Evolutionary conservation across 1,140 invertebrate species (phyloP).

Genomic region (Mylabris phalerata): DNA sequence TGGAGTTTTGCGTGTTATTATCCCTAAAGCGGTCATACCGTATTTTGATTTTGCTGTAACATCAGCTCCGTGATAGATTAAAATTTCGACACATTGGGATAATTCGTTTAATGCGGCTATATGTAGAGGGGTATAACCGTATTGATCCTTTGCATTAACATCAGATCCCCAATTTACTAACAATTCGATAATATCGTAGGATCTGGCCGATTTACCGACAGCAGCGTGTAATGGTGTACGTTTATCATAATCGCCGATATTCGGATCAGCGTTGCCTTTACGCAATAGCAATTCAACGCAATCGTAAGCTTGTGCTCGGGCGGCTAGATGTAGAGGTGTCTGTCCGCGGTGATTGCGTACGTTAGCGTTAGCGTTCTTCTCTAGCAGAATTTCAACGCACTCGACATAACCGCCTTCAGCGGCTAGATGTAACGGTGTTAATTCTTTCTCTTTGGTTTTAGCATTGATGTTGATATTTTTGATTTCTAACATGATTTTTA

Average conservation of each 20-base stretch:
- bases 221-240: constrained; percentile 71
- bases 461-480: constrained; percentile 55
- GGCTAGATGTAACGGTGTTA: constrained; percentile 71
- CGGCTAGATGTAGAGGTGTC: constrained; percentile 69
- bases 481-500: constrained; percentile 60
- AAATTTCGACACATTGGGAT: constrained; percentile 72
- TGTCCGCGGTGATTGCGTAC: constrained; percentile 67
- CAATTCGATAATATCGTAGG: constrained; percentile 68
- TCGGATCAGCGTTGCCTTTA: constrained; percentile 64
- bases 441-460: constrained; percentile 58
- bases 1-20: constrained; percentile 75
- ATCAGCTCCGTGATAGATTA: constrained; percentile 78
- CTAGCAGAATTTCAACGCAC: constrained; percentile 63
- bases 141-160: constrained; percentile 78
- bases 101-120: constrained; percentile 78
- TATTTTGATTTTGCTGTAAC: constrained; percentile 76
- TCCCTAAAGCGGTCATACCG: constrained; percentile 72
- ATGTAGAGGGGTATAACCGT: constrained; percentile 83
- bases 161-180: constrained; percentile 71
- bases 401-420: constrained; percentile 70
- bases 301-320: constrained; percentile 66
- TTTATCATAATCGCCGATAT: constrained; percentile 68
- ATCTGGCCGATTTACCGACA: constrained; percentile 65
- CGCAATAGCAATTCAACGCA: constrained; percentile 67
- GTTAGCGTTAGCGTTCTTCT: constrained; percentile 63